Conservation (phyloP, 2,113 vertebrate genomes). For the Sorex araneus region DNA sequence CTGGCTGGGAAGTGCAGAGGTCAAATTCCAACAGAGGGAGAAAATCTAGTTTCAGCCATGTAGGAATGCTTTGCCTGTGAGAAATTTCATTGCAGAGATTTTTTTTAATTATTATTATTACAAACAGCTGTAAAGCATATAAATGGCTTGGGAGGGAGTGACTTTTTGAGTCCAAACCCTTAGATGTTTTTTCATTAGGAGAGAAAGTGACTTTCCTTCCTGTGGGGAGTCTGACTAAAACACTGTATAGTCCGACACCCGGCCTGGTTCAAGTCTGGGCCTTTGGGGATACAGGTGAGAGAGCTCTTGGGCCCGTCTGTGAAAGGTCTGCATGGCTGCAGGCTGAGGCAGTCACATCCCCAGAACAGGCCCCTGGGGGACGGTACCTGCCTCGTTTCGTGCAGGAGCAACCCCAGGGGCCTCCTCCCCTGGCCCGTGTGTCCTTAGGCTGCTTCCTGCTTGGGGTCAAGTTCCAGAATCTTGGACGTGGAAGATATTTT, state of each 20-base stretch:
- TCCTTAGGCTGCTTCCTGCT: neutral
- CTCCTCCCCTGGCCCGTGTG: neutral
- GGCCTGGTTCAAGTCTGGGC: neutral
- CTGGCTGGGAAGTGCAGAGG: neutral
- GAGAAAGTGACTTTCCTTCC: neutral
- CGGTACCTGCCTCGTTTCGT: neutral
- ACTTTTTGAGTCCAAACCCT: constrained; percentile 14
- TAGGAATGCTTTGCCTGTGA: neutral
- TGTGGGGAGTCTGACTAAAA: neutral
- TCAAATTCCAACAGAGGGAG: constrained; percentile 65
- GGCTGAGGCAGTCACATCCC: neutral
- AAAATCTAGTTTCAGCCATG: constrained; percentile 39
- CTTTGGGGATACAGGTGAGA: neutral
- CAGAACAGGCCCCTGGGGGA: neutral
- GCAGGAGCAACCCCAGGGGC: neutral
- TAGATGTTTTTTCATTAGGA: neutral
- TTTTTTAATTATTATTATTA: constrained; percentile 35
- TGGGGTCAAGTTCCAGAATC: neutral
- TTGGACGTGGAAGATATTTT: neutral
- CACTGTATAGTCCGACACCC: neutral
- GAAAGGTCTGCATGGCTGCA: rapidly evolving
- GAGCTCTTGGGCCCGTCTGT: neutral
- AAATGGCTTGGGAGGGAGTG: constrained; percentile 52
- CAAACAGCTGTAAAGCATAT: constrained; percentile 71
- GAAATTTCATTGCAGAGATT: too few relatives aligned